Evolutionary conservation across 2,113 vertebrate species (phyloP).

Genomic region (Pelvicachromis taeniatus): DNA sequence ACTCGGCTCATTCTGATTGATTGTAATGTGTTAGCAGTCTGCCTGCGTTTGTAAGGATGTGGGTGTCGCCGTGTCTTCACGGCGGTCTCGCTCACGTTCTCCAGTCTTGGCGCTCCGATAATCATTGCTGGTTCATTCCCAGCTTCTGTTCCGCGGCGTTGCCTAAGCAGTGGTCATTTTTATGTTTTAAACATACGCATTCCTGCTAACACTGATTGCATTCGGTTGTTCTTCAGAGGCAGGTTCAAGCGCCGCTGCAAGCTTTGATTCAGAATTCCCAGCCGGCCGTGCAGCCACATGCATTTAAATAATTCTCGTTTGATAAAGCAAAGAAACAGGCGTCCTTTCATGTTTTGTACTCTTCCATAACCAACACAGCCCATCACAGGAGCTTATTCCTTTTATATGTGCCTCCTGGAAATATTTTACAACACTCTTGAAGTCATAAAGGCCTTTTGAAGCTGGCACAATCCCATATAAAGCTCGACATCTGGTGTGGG

Average conservation of each 20-base stretch:
- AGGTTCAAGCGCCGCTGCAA: neutral
- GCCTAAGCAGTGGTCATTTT: neutral
- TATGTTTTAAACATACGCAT: neutral
- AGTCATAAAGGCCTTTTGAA: constrained; percentile 33
- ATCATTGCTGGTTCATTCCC: neutral
- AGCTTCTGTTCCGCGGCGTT: no score
- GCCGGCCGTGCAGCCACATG: neutral
- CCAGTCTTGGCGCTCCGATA: neutral
- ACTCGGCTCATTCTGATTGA: rapidly evolving
- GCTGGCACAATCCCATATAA: constrained; percentile 16
- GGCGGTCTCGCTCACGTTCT: neutral
- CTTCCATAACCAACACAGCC: neutral
- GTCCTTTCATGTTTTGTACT: neutral
- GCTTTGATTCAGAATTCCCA: neutral
- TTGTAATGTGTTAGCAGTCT: neutral
- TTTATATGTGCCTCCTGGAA: constrained; percentile 18
- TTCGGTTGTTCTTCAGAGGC: neutral
- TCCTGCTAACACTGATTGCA: neutral
- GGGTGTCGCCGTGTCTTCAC: rapidly evolving
- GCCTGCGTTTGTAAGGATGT: neutral
- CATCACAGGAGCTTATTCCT: constrained; percentile 9
- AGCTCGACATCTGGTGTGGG: constrained; percentile 21
- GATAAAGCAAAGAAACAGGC: neutral
- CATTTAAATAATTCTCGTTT: neutral
- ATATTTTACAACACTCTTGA: constrained; percentile 22